These are phyloP conservation scores for Sycophila texana DNA, from an alignment of 2,888 invertebrate species.

Conservation along the genomic window DNA sequence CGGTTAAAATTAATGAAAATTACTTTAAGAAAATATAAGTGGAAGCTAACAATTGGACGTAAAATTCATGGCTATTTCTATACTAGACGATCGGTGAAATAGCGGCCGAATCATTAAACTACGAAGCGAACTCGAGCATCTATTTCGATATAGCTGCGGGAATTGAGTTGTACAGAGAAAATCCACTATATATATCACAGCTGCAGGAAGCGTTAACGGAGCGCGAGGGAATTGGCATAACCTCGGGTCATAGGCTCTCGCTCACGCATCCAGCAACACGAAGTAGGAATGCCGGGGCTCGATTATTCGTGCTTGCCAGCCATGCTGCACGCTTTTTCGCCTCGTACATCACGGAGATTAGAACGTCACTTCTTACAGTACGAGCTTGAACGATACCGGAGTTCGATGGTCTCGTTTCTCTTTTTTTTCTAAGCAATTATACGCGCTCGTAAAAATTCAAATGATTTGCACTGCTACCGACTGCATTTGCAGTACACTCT, in stretches of 20 bases:
- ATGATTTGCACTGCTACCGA: too few species aligned
- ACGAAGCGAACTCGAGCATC: too few species aligned
- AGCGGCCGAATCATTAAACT: too few species aligned
- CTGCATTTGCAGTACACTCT: too few species aligned
- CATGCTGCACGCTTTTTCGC: slow-evolving; percentile 31
- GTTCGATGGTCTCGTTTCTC: not conserved
- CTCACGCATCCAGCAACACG: not conserved
- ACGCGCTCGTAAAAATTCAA: not conserved
- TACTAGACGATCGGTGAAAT: too few species aligned
- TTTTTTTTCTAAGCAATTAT: not conserved
- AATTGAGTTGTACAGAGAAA: not conserved
- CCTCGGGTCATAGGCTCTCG: slow-evolving; percentile 23
- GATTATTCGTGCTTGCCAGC: slow-evolving; percentile 18
- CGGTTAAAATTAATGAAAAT: too few species aligned
- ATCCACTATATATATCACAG: not conserved
- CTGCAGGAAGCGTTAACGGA: slow-evolving; percentile 4
- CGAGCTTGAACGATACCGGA: slow-evolving; percentile 19
- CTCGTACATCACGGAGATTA: slow-evolving; percentile 42
- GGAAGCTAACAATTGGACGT: too few species aligned
- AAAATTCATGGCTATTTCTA: too few species aligned
- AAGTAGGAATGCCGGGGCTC: slow-evolving; percentile 14
- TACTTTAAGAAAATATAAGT: too few species aligned
- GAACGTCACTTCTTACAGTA: slow-evolving; percentile 30
- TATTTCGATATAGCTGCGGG: not conserved
- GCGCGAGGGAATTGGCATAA: slow-evolving; percentile 12